Base-by-base conservation (phyloP, 2,888 invertebrate species). In the Troglohyphantes excavatus region DNA sequence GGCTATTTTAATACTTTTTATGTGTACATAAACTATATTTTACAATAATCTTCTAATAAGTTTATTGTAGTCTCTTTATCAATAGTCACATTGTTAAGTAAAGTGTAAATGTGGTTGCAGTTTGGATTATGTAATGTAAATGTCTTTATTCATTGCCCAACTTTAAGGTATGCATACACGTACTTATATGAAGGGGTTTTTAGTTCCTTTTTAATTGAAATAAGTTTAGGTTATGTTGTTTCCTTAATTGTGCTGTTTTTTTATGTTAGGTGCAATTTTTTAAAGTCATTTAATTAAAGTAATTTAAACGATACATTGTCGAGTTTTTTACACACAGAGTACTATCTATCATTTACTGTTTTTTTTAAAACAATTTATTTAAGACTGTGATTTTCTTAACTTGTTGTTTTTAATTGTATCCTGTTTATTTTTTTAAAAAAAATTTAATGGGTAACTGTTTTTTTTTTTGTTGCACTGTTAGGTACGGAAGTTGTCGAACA, bases 321-420 rank as follows among this genome's bases (percentile, higher is more conserved):
- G 61, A 82, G 19, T 84, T 75, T 76, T 81, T 67, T 79, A 68
- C 53, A 82, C 65, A 76, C 59, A 63, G 29, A 61, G 43, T 27
- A 68, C 68, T 61, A 46, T 59, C n/a, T n/a, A n/a, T n/a, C n/a
- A n/a, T n/a, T n/a, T n/a, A n/a, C n/a, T 21, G 53, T 85, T 75
- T 65, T 79, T 86, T 88, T 82, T 82, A 33, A 19, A 78, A 39
- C 39, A 27, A 72, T 86, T 75, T 68, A 68, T 88, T 82, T 81
- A 82, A 88, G 88, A 33, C 88, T 88, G 88, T 88, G 88, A 88
- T 88, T 88, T 88, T 88, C 88, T 82, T 82, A 88, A 75, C 75
- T 82, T 88, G 81, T 88, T 88, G 43, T 86, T 53, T 53, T 68
- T 70, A 86, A 86, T 46, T 53, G 19, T 46, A 75, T 75, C 65